Evolutionary conservation across 2,113 vertebrate species (phyloP), one percentile per base, ranked within the genome.

Genomic region (Craseonycteris thonglongyai): DNA sequence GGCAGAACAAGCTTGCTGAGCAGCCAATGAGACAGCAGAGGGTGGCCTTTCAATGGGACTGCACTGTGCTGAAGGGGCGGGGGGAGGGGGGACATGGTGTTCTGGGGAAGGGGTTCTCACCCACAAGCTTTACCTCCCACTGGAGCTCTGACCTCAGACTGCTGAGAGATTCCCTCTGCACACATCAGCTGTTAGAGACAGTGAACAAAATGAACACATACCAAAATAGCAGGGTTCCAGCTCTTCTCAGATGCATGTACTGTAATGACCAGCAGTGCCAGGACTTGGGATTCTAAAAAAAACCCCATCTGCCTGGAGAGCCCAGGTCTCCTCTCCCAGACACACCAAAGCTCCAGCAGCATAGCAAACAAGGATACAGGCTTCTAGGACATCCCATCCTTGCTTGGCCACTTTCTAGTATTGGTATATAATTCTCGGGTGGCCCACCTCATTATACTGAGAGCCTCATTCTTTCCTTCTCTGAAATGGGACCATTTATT

Each of bases 61-160:
- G 47, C 19, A 19, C 21, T 0, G 0, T 18, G 26, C 72, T 40
- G 15, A 2, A 21, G 11, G 6, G 10, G 24, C 15, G 3, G 26
- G 11, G 6, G 10, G 24, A 24, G 24, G 56, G 22, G 24, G 11
- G 24, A 10, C 56, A 56, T 65, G 71, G 22, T 21, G 33, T 12
- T 33, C 45, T 6, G 38, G 42, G 16, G 4, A 68, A 45, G 7
- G 15, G 18, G 11, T 71, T 63, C 12, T 58, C 16, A 35, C 7
- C 51, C 42, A 35, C 30, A 30, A 40, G 12, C 76, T 12, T 1
- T 3, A 16, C 33, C 76, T 56, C 26, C 49, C n/a, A 4, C 13
- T 42, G 45, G 26, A 11, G 66, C 47, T 61, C 33, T 82, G 58
- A 54, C 33, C 45, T 63, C 16, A 10, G 33, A 33, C 71, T 24